Conservation (phyloP, 2,113 vertebrate species). For the Eupsittula cactorum region DNA sequence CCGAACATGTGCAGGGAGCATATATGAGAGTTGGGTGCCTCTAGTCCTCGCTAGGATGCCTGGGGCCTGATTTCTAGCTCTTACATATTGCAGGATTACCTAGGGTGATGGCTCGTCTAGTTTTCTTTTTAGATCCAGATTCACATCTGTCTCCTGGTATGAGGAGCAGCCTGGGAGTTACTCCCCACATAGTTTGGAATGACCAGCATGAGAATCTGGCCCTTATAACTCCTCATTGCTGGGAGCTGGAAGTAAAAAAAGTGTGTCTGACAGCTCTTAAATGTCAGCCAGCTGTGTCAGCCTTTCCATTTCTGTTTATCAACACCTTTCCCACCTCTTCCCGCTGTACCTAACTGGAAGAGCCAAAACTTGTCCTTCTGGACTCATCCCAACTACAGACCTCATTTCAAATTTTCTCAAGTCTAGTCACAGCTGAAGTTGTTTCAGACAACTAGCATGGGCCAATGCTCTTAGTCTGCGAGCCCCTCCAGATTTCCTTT, state of each 20-base stretch:
- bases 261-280: neutral
- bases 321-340: neutral
- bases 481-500: neutral
- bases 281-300: neutral
- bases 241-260: neutral
- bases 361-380: neutral
- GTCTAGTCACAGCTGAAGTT: neutral
- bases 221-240: neutral
- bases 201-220: neutral
- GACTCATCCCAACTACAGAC: neutral
- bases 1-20: neutral
- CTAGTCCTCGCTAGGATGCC: neutral
- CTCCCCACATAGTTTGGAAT: neutral
- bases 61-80: neutral
- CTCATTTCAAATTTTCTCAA: neutral
- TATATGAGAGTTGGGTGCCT: neutral
- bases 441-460: neutral
- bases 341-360: fast-evolving
- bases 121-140: neutral
- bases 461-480: neutral
- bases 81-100: neutral
- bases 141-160: neutral
- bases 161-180: neutral
- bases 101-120: neutral
- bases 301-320: slow-evolving; percentile 12